Percentiles rank a stretch among this genome's conserved stretches.
Conservation (phyloP, 1,140 invertebrate species). For the Drosophila hydei region DNA sequence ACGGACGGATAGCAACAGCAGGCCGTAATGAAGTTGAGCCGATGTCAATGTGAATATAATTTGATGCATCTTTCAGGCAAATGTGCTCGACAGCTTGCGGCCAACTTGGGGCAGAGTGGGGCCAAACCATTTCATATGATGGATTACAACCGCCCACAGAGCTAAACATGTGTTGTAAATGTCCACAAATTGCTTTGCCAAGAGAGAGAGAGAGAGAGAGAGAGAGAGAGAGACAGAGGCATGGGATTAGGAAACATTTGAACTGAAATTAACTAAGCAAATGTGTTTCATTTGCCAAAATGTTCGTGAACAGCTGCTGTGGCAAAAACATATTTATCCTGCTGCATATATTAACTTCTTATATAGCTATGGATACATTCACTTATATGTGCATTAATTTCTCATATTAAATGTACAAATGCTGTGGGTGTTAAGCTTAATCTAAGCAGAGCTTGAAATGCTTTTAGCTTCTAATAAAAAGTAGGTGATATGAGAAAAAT, state of each 20-base stretch:
- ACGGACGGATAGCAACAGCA: background rate
- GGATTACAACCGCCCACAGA: conserved; percentile 30
- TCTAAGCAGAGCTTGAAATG: background rate
- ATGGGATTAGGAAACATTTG: background rate
- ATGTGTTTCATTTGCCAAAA: conserved; percentile 36
- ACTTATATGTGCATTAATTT: background rate
- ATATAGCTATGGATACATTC: background rate
- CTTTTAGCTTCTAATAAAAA: background rate
- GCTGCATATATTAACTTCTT: background rate
- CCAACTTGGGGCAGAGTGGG: background rate
- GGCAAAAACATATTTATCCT: conserved; percentile 8
- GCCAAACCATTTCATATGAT: conserved; percentile 19
- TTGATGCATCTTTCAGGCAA: conserved; percentile 49
- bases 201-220: background rate
- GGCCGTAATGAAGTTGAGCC: conserved; percentile 22
- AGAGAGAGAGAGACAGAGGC: background rate
- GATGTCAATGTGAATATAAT: conserved; percentile 43
- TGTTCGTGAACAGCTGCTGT: conserved; percentile 35
- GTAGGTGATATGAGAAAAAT: no score
- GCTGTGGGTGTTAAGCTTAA: background rate
- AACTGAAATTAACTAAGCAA: conserved; percentile 33
- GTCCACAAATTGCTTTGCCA: conserved; percentile 28
- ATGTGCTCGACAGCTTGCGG: conserved; percentile 51
- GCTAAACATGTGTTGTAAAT: conserved; percentile 43
- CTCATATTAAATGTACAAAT: background rate